Base-by-base conservation (phyloP, 2,113 vertebrate genomes). In the Lota lota region DNA sequence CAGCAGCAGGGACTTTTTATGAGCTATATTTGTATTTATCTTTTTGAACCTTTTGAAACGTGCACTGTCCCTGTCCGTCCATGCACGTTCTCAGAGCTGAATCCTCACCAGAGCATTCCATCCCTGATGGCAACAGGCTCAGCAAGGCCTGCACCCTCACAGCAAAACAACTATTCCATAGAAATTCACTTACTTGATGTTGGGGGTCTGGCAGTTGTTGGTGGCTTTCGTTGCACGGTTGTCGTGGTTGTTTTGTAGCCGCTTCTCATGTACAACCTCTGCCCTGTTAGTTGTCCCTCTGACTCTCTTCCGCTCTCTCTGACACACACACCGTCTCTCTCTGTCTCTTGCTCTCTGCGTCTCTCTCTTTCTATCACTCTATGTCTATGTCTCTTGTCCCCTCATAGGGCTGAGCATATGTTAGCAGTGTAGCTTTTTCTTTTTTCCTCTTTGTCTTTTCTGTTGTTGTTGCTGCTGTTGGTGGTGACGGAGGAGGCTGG, bases 101-200 rank as follows among this genome's bases (percentile, higher is more conserved):
- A 74, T 67, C 68, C n/a, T 67, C 51, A 66, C 57, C 28, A 53
- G 67, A 57, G n/a, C 63, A 70, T 74, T 28, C 63, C 54, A 18
- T 20, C 66, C 47, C 58, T 17, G 10, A 63, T 17, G 28, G 28
- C 28, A 5, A 28, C 28, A 28, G 28, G 28, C 28, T 28, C 28
- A 28, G 28, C 28, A 28, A 28, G 28, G 28, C 28, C 28, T 28
- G 28, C 28, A 5, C 6, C 28, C 28, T 28, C 28, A 28, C 28
- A 28, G 28, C 28, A 28, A 28, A 28, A 28, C 28, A 28, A 28
- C 28, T 5, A 28, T 58, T 47, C 16, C n/a, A 12, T 54, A 61
- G 66, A 70, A 22, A 69, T 71, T 56, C 74, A 92, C 91, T 92
- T 92, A 92, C 92, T 91, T 90, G 84, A 78, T 75, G 78, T 76